These are phyloP conservation scores for Furcifer pardalis DNA, from an alignment of 2,797 vertebrate species.

Conservation along the genomic window DNA sequence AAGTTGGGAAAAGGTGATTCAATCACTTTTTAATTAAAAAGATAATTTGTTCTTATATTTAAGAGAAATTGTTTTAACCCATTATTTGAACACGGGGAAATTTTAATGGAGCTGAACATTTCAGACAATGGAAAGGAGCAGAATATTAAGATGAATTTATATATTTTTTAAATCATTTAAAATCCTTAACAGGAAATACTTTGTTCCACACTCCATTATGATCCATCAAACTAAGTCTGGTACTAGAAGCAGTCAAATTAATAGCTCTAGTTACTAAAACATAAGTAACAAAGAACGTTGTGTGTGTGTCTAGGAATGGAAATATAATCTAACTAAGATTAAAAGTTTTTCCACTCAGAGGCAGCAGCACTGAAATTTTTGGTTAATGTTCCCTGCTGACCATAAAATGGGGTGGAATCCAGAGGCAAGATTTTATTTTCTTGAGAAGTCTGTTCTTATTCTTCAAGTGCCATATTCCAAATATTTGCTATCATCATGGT, in stretches of 20 bases:
- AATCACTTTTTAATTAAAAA: constrained; percentile 53
- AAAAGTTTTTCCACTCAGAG: too few relatives aligned
- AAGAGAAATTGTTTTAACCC: constrained; percentile 47
- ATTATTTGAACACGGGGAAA: constrained; percentile 43
- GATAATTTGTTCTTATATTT: constrained; percentile 32
- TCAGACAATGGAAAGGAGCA: constrained; percentile 12
- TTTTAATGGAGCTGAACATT: constrained; percentile 25
- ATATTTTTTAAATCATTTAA: constrained; percentile 23
- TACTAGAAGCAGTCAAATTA: neutral
- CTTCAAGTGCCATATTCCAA: too few relatives aligned
- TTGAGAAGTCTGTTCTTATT: too few relatives aligned
- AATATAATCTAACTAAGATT: too few relatives aligned
- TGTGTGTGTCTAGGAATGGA: neutral
- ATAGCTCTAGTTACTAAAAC: neutral
- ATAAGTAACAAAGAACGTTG: neutral
- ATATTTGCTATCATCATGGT: too few relatives aligned
- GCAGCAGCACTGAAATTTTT: too few relatives aligned
- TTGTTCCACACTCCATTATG: constrained; percentile 10
- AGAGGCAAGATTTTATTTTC: too few relatives aligned
- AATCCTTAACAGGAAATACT: constrained; percentile 4
- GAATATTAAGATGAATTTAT: constrained; percentile 21
- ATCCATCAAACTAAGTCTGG: constrained; percentile 22
- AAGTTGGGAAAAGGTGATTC: constrained; percentile 45
- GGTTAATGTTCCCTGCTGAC: too few relatives aligned
- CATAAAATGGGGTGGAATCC: too few relatives aligned